Evolutionary conservation across 2,113 vertebrate species (phyloP), one percentile per base, ranked within the genome.

Genomic region (Triplophysa tibetana): DNA sequence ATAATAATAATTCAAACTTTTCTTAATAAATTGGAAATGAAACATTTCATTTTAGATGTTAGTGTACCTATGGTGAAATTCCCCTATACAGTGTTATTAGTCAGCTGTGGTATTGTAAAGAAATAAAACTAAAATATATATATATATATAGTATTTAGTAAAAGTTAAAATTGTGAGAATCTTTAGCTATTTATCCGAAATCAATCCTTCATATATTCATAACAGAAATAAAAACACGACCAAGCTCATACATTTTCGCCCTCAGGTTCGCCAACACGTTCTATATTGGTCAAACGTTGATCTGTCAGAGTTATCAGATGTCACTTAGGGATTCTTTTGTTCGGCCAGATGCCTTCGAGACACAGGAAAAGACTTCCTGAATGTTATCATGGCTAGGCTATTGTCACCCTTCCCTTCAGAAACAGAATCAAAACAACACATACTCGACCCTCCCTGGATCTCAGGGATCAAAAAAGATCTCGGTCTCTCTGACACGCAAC

Each of bases 281-380:
- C 19, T 78, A 63, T 70, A 29, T 83, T 76, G 65, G 26, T 29
- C 29, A 38, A 19, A 13, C 87, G 88, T 58, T 14, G 54, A 58
- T 91, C 89, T 89, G 85, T 82, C 84, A 87, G 84, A 84, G 19
- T 79, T 86, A 91, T 92, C 88, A 87, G 88, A 91, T 90, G 85
- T 81, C 85, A 85, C 83, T 75, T 68, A 50, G 81, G 83, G 79
- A 73, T 84, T 80, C 88, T 82, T 89, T 91, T 91, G 90, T 91
- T 90, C 86, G 83, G 70, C 78, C 83, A 17, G 33, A 75, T 70
- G 73, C 64, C 66, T 78, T 9, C 41, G 38, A 56, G 86, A 79
- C 84, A 67, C 84, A 81, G 74, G 82, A 87, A 86, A 88, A 85
- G 86, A 85, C 86, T 89, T 93, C 88, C 89, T 89, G 88, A 85